A percentile compares a stretch with the other conserved stretches of the same genome.
Evolutionary conservation across 2,888 invertebrate species (phyloP).

Genomic region (Drosophila melanocephala): DNA sequence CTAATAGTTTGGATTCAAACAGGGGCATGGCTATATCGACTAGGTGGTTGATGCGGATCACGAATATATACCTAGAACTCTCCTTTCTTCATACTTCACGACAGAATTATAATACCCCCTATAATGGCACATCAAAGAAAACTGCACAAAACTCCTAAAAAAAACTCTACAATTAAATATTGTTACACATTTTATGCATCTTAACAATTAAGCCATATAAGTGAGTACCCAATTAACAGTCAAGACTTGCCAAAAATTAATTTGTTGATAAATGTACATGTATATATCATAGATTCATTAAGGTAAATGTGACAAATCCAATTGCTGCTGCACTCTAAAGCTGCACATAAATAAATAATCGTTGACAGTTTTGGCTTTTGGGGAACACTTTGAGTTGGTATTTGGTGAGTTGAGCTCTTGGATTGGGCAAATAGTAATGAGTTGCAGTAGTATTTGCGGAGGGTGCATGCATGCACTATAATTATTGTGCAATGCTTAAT

Average conservation of each 20-base stretch:
- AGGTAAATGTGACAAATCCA: constrained; percentile 2
- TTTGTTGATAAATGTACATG: not conserved
- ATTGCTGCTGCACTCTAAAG: constrained; percentile 6
- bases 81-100: too few relatives aligned
- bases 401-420: constrained; percentile 12
- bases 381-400: constrained; percentile 2
- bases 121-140: not conserved
- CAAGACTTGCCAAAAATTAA: not conserved
- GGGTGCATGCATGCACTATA: constrained; percentile 42
- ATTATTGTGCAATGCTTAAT: constrained; percentile 64
- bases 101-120: not conserved
- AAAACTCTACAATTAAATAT: not conserved
- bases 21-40: not conserved
- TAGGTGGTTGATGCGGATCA: not conserved
- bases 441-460: constrained; percentile 35
- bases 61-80: not conserved
- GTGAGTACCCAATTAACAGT: not conserved
- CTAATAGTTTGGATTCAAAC: not conserved
- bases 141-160: not conserved
- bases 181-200: not conserved
- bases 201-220: not conserved
- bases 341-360: constrained; percentile 35
- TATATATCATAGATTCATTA: not conserved
- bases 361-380: constrained; percentile 22
- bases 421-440: constrained; percentile 34